Conservation (phyloP, 2,888 invertebrate genomes). For the Xestia ashworthii region DNA sequence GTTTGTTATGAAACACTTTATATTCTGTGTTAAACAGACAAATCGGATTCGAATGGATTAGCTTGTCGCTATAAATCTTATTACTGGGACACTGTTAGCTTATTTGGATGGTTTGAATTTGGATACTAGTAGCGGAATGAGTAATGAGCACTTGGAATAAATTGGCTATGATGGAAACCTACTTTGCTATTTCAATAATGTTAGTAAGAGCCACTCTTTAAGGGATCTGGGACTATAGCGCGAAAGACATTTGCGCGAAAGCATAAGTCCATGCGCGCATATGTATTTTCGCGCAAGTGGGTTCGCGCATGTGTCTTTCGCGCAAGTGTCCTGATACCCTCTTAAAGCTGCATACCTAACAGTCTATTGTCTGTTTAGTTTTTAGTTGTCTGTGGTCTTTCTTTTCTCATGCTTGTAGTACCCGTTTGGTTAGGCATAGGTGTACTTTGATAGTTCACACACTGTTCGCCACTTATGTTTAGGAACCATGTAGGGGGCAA, state of each 20-base stretch:
- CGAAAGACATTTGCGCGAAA: no score
- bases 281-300: no score
- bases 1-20: constrained; percentile 67
- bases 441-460: no score
- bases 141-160: constrained; percentile 65
- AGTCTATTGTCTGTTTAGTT: background rate
- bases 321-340: no score
- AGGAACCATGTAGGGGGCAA: no score
- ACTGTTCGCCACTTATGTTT: no score
- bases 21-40: constrained; percentile 77
- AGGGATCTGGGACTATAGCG: no score
- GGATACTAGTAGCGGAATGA: constrained; percentile 57
- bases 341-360: background rate
- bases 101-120: constrained; percentile 75
- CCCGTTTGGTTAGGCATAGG: no score
- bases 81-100: constrained; percentile 70
- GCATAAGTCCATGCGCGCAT: no score
- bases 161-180: constrained; percentile 48
- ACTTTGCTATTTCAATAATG: constrained; percentile 1
- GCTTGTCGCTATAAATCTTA: constrained; percentile 80
- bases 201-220: background rate
- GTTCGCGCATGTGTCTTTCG: no score
- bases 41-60: constrained; percentile 80
- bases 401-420: no score
- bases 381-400: constrained; percentile 1